These are phyloP conservation scores for Orchestes rusci DNA, from an alignment of 2,888 invertebrate species.

Conservation along the genomic window DNA sequence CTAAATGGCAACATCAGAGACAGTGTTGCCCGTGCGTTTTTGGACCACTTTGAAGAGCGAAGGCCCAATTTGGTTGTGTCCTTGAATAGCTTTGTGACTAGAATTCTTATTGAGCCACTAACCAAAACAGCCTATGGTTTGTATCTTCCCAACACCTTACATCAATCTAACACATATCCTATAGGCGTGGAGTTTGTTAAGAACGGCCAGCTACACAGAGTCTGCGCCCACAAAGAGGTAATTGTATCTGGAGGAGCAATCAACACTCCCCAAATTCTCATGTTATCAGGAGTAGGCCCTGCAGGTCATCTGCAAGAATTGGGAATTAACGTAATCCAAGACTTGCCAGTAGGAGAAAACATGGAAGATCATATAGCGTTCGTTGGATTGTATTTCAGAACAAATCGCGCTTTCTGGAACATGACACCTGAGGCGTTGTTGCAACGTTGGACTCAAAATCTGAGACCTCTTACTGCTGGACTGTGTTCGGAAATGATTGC, in stretches of 20 bases:
- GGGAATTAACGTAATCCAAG: too few relatives aligned
- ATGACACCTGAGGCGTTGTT: slow-evolving; percentile 7
- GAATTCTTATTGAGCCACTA: slow-evolving; percentile 59
- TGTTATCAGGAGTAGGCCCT: too few relatives aligned
- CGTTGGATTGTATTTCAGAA: too few relatives aligned
- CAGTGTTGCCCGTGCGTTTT: slow-evolving; percentile 73
- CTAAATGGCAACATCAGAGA: slow-evolving; percentile 69
- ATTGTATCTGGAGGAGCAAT: too few relatives aligned
- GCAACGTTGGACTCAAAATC: slow-evolving; percentile 6
- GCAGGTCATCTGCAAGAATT: too few relatives aligned
- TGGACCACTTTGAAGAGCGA: slow-evolving; percentile 57
- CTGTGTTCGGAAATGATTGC: slow-evolving; percentile 9
- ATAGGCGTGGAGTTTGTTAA: too few relatives aligned
- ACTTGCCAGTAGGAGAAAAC: too few relatives aligned
- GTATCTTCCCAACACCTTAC: too few relatives aligned
- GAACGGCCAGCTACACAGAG: too few relatives aligned
- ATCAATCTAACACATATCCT: background rate
- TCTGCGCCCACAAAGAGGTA: too few relatives aligned
- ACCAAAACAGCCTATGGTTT: slow-evolving; percentile 63
- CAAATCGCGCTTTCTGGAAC: slow-evolving; percentile 9
- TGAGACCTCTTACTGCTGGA: slow-evolving; percentile 10
- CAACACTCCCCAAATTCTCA: too few relatives aligned
- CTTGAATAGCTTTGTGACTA: slow-evolving; percentile 66
- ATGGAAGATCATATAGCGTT: too few relatives aligned
- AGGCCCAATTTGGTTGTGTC: slow-evolving; percentile 69